Evolutionary conservation across 2,888 invertebrate genomes (phyloP), one percentile per base, ranked within the genome.

Genomic region (Orthonychiurus folsomi): DNA sequence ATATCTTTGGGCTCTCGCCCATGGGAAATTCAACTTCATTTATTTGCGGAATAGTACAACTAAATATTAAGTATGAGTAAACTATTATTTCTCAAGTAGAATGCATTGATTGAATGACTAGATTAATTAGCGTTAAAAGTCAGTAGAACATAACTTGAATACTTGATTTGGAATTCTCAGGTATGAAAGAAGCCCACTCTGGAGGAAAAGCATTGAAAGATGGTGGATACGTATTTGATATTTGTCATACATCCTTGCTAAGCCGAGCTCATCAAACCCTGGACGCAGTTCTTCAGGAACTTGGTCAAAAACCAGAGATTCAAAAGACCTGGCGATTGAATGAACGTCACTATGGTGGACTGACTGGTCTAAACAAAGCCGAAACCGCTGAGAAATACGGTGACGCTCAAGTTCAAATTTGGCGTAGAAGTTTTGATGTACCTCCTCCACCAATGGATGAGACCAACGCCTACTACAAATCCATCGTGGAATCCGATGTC

Each of bases 321-420:
- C 76, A 81, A 3, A 85, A 85, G 74, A 86, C 88, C 12, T 92
- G 92, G 92, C 82, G 90, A 18, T 79, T 92, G 27, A 91, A 91
- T 74, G 91, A 92, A 77, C 84, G 92, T 64, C 92, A 92, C 75
- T 92, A 91, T 74, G 92, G 92, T 59, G 87, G 87, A 50, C 81
- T 92, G 3, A 92, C 90, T 15, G 91, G 91, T 1, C 81, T 88
- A 65, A 88, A 91, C 75, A 92, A 92, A 76, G 83, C 87, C 0
- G 88, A 90, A 77, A 88, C 90, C 23, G 89, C 89, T 58, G 85
- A 86, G 60, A 87, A 88, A 75, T 91, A 87, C 78, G 91, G 92
- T 15, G 90, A 89, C 75, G 85, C 86, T 57, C 87, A 89, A 81
- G 89, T 92, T 9, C 85, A 87, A 78, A 86, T 87, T 73, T 92